Conservation (phyloP, 2,113 vertebrate species). For the Dryoscopus gambensis region DNA sequence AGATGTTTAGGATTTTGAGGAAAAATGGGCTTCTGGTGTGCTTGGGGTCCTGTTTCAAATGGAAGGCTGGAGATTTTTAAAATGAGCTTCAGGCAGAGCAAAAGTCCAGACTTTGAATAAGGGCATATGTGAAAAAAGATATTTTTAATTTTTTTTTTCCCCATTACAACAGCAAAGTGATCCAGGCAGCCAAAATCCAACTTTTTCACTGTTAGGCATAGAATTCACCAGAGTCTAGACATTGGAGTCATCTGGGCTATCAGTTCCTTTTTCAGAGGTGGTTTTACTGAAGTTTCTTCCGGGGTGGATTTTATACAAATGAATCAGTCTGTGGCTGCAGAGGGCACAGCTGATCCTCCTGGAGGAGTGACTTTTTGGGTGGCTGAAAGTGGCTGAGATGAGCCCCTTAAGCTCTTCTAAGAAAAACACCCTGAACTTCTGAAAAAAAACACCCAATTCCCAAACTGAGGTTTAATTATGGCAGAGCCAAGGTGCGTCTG, state of each 20-base stretch:
- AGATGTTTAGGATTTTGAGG: not conserved
- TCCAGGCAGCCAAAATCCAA: not conserved
- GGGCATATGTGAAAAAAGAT: not conserved
- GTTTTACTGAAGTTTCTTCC: not conserved
- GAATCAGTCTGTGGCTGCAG: not conserved
- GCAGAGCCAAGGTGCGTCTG: not conserved
- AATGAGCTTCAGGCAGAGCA: not conserved
- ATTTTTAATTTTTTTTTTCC: accelerated
- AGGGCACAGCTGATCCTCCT: not conserved
- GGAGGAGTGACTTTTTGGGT: not conserved
- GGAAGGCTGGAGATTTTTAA: not conserved
- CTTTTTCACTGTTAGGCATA: not conserved
- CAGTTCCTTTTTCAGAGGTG: not conserved
- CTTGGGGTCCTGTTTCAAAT: not conserved
- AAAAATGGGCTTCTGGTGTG: not conserved
- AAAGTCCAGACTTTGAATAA: not conserved
- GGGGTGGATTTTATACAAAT: not conserved
- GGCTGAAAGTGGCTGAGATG: not conserved
- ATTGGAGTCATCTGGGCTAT: not conserved
- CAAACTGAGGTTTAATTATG: not conserved
- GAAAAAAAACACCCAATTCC: accelerated
- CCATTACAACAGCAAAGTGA: not conserved
- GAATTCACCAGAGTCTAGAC: not conserved
- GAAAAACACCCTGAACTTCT: not conserved
- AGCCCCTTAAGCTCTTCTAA: not conserved